phyloP scores from a whole-genome alignment of 2,113 vertebrate genomes.

The Elgaria multicarinata region DNA sequence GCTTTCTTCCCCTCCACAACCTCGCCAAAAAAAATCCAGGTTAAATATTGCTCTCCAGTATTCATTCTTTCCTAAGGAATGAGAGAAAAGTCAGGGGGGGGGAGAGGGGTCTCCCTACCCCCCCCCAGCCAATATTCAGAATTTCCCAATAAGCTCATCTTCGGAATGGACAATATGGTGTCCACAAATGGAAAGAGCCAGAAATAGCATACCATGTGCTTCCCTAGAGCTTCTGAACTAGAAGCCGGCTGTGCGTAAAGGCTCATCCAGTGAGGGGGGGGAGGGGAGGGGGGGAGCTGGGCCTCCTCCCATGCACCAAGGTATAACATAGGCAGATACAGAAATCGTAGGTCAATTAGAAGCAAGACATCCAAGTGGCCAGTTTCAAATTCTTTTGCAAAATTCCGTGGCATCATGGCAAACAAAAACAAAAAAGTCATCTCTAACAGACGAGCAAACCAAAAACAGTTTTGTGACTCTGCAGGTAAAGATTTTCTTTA shows the following conservation, averaged over 20 bases:
- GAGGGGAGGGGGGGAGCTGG: not conserved
- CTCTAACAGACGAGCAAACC: too few species aligned
- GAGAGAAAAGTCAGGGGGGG: too few species aligned
- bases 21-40: not conserved
- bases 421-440: too few species aligned
- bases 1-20: too few species aligned
- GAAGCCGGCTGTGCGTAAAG: too few species aligned
- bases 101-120: too few species aligned
- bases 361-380: not conserved
- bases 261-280: not conserved
- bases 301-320: not conserved
- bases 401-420: not conserved
- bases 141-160: not conserved
- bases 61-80: not conserved
- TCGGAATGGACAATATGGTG: constrained; percentile 41
- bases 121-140: not conserved
- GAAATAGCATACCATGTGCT: constrained; percentile 51
- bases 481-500: not conserved
- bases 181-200: constrained; percentile 34
- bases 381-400: constrained; percentile 43
- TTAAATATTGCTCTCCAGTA: not conserved
- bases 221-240: not conserved
- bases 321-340: constrained; percentile 11
- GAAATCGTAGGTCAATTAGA: not conserved
- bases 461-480: constrained; percentile 48